Evolutionary conservation across 92 coral and sea anemone genomes (phyloP), one percentile per base, ranked within the genome.

Genomic region (Scolanthus callimorphus): DNA sequence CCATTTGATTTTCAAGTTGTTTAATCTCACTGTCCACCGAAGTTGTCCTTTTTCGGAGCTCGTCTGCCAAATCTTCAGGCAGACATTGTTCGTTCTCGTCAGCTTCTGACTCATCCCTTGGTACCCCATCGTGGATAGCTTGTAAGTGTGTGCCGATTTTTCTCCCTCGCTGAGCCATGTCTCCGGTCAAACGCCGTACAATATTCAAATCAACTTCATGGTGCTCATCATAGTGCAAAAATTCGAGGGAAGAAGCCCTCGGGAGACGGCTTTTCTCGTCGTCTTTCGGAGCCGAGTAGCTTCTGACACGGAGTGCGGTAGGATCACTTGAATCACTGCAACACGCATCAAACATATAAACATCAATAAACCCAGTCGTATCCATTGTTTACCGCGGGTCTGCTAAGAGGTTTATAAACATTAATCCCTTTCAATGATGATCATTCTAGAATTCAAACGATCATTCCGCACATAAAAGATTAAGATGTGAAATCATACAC

Each of bases 1-100:
- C 90, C 39, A 88, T 31, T 34, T 83, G 88, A 37, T 71, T 88
- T 64, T 83, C 96, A 37, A 88, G 70, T 28, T 71, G 80, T 44
- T 59, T 78, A 0, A 88, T 84, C 55, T 88, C 90, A 49, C 83
- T 63, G 27, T 78, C 88, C 1, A 88, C 65, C 30, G 76, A 76
- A 3, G 85, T 62, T 0, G 90, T 78, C 49, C 86, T 77, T 47
- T 70, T 70, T 17, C 88, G 70, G 28, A 88, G 68, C 31, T 76
- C 84, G 46, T 73, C 64, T 11, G 78, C 74, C 23, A 88, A 73
- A 20, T 74, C 80, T 29, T 68, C 75, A 0, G 75, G 53, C 4
- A 68, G 65, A 29, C 48, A 45, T 29, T 56, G 55, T 27, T 68
- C 75, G 4, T 27, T 3, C 41, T 57, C 41, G 29, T 61, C 43